phyloP scores from a whole-genome alignment of 2,888 invertebrate genomes.

The Drosophila affinis region DNA sequence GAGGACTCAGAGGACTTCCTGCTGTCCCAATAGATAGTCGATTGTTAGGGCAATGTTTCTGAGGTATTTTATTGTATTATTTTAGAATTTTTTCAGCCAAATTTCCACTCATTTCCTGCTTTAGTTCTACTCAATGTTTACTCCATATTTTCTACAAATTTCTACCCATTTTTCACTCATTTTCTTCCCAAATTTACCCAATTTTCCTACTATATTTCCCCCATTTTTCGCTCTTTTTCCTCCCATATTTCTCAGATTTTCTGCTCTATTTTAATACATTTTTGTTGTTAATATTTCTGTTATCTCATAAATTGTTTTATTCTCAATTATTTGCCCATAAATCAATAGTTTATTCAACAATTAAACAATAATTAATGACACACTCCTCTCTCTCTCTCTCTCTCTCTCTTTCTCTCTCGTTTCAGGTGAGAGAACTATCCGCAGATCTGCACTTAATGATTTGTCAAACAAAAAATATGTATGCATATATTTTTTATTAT shows the following conservation, averaged over 20 bases:
- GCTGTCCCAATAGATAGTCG: background rate
- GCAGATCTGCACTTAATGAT: conserved; percentile 29
- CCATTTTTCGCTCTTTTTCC: background rate
- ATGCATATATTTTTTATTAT: background rate
- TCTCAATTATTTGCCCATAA: conserved; percentile 32
- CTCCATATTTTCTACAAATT: background rate
- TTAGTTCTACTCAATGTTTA: background rate
- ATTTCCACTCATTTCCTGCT: background rate
- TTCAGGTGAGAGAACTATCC: conserved; percentile 60
- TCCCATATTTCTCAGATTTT: background rate
- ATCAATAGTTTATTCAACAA: conserved; percentile 41
- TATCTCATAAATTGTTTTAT: conserved; percentile 25
- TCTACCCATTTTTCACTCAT: too few species aligned
- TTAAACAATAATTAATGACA: conserved; percentile 25
- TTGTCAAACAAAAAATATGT: conserved; percentile 30
- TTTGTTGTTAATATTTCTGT: background rate
- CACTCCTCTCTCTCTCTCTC: conserved; percentile 17
- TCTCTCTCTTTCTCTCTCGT: conserved; percentile 23
- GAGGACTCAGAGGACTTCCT: background rate
- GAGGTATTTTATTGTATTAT: background rate
- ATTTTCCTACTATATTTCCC: too few species aligned
- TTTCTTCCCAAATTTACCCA: too few species aligned
- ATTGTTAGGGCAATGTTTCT: background rate
- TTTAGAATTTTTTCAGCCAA: too few species aligned
- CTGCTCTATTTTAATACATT: background rate